Evolutionary conservation across 2,888 invertebrate species (phyloP).

Genomic region (Apamea anceps): DNA sequence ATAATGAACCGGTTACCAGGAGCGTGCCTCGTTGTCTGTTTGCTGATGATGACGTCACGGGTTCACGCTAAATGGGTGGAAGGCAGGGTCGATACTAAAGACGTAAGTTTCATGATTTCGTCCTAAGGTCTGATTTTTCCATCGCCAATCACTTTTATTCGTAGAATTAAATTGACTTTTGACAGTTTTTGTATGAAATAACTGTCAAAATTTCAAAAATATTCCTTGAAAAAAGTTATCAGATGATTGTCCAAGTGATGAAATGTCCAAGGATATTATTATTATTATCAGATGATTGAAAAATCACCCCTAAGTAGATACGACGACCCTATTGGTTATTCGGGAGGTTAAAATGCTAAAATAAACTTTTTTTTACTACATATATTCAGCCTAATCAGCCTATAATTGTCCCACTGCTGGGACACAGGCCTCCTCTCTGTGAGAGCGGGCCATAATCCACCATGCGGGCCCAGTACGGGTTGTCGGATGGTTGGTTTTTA

Average conservation of each 20-base stretch:
- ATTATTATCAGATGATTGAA: too few species aligned
- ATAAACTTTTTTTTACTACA: background rate
- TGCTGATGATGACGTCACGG: slow-evolving; percentile 67
- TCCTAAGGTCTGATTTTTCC: background rate
- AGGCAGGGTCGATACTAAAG: slow-evolving; percentile 91
- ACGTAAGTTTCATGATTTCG: slow-evolving; percentile 79
- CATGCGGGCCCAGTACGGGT: background rate
- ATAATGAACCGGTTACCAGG: slow-evolving; percentile 76
- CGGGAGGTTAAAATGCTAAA: background rate
- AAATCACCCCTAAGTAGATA: too few species aligned
- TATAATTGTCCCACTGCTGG: background rate
- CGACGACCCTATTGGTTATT: background rate
- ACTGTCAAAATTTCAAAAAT: too few species aligned
- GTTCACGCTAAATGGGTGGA: slow-evolving; percentile 90
- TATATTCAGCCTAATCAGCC: too few species aligned
- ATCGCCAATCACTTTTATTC: too few species aligned
- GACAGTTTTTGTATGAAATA: too few species aligned
- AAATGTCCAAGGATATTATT: too few species aligned
- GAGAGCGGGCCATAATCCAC: background rate
- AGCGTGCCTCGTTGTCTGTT: slow-evolving; percentile 65
- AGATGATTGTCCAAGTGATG: too few species aligned
- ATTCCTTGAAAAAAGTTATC: too few species aligned
- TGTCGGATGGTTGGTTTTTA: background rate
- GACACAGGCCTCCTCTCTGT: background rate
- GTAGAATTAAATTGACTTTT: too few species aligned